A percentile compares a stretch with the other conserved stretches of the same genome.
These are phyloP conservation scores for Odontamblyopus rebecca DNA, from an alignment of 2,797 vertebrate species.

Conservation along the genomic window DNA sequence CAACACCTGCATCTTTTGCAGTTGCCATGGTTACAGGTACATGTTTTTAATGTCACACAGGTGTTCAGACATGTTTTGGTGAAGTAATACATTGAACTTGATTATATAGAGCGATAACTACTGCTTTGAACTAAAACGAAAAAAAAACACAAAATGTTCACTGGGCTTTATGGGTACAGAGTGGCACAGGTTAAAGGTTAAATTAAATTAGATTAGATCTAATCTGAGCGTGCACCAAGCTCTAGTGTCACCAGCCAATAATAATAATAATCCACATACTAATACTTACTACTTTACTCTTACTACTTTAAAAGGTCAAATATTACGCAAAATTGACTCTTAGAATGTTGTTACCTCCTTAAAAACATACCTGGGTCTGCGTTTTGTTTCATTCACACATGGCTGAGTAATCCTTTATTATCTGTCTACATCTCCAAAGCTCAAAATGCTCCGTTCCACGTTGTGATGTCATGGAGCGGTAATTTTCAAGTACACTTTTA, in stretches of 20 bases:
- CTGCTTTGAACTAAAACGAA: background rate
- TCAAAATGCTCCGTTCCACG: no score
- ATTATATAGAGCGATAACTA: background rate
- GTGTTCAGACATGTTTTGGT: background rate
- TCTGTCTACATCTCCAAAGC: no score
- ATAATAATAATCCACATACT: background rate
- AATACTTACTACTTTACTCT: no score
- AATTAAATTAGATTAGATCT: constrained; percentile 1
- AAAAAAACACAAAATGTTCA: no score
- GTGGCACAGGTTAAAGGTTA: constrained; percentile 35
- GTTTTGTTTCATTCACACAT: no score
- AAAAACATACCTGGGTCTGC: no score
- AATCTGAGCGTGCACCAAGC: constrained; percentile 52
- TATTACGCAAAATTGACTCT: no score
- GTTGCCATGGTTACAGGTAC: constrained; percentile 1
- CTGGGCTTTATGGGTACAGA: constrained; percentile 51
- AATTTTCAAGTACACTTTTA: no score
- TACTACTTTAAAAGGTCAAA: no score
- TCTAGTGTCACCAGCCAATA: constrained; percentile 22
- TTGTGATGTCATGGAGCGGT: no score
- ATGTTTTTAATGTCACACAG: background rate
- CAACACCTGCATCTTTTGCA: constrained; percentile 32
- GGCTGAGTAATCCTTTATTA: no score
- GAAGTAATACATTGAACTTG: background rate
- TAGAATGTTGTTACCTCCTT: no score